Evolutionary conservation across 2,888 invertebrate genomes (phyloP).

Genomic region (Amphimallon solstitiale): DNA sequence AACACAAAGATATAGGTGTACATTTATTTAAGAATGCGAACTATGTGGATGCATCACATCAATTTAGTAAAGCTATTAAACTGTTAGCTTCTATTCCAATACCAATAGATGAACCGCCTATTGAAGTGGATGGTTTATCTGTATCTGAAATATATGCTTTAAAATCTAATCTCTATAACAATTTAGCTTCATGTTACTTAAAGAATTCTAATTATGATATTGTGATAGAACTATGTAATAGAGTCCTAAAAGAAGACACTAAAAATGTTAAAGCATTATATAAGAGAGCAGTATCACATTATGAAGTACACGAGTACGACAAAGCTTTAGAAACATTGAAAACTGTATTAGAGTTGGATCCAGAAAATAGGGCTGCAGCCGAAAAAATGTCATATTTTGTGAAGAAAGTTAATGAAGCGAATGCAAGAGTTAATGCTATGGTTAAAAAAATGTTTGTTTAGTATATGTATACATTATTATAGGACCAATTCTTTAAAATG

Average conservation of each 20-base stretch:
- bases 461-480: no score
- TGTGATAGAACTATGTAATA: conserved; percentile 71
- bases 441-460: conserved; percentile 66
- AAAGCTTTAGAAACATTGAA: conserved; percentile 72
- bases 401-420: conserved; percentile 68
- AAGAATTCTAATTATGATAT: conserved; percentile 74
- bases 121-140: conserved; percentile 65
- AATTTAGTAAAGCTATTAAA: conserved; percentile 80
- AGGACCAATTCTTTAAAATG: no score
- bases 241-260: conserved; percentile 58
- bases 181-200: conserved; percentile 84
- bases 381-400: conserved; percentile 69
- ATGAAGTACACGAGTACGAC: conserved; percentile 71
- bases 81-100: conserved; percentile 74
- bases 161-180: conserved; percentile 78
- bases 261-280: conserved; percentile 65
- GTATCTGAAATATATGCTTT: conserved; percentile 67
- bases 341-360: conserved; percentile 68
- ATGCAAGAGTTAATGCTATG: conserved; percentile 67
- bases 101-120: conserved; percentile 60
- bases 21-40: conserved; percentile 72
- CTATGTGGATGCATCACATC: conserved; percentile 74
- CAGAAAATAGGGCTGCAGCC: conserved; percentile 72
- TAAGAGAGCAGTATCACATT: conserved; percentile 65
- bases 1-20: conserved; percentile 67